A percentile compares a stretch with the other conserved stretches of the same genome.
These are phyloP conservation scores for Varecia variegata DNA, from an alignment of 2,797 vertebrate genomes.

Conservation along the genomic window DNA sequence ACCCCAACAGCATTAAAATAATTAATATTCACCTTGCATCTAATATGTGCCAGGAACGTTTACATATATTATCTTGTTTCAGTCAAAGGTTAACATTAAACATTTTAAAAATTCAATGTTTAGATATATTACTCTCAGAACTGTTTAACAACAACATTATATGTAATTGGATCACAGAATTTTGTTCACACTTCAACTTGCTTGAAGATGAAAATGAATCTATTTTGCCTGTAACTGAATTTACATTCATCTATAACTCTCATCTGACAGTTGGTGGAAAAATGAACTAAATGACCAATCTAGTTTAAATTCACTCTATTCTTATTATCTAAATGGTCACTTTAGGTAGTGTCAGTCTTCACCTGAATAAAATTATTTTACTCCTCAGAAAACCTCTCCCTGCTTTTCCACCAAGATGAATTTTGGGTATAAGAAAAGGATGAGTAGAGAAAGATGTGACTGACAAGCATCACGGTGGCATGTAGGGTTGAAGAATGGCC, in stretches of 20 bases:
- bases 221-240: background rate
- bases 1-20: background rate
- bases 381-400: background rate
- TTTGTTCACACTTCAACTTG: constrained; percentile 7
- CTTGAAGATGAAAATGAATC: constrained; percentile 16
- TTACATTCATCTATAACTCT: background rate
- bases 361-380: background rate
- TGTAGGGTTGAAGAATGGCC: background rate
- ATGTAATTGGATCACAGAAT: background rate
- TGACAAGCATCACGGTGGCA: background rate
- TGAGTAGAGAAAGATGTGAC: background rate
- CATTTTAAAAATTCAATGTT: constrained; percentile 31
- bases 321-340: constrained; percentile 1
- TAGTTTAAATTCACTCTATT: constrained; percentile 26
- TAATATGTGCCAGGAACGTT: constrained; percentile 23
- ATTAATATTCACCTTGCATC: constrained; percentile 50
- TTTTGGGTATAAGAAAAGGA: background rate
- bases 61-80: constrained; percentile 30
- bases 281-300: background rate
- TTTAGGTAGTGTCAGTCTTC: background rate
- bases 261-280: background rate
- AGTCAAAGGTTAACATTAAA: constrained; percentile 55
- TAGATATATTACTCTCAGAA: background rate
- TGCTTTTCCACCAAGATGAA: background rate
- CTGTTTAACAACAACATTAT: constrained; percentile 28